Evolutionary conservation across 2,888 invertebrate species (phyloP).

Genomic region (Trachelus troglodyta): DNA sequence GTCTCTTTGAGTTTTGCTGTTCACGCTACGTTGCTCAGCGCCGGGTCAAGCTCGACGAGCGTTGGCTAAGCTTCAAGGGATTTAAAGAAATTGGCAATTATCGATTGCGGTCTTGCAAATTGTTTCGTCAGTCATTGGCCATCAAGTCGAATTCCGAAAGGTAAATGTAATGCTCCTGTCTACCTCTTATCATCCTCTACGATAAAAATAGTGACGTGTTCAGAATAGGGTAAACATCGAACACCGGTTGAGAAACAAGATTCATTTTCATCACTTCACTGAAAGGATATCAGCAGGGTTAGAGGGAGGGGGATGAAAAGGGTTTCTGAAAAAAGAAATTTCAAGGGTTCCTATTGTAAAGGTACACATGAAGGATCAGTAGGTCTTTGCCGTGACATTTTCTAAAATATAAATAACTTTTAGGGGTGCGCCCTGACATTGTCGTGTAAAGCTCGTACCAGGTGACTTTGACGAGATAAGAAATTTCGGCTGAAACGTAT

Average conservation of each 20-base stretch:
- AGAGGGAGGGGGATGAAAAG: background rate
- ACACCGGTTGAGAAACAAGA: background rate
- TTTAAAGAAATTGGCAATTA: constrained; percentile 61
- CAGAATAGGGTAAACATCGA: background rate
- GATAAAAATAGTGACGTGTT: background rate
- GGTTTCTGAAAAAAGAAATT: background rate
- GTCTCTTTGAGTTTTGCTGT: background rate
- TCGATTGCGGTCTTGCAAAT: constrained; percentile 51
- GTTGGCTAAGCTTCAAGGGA: constrained; percentile 44
- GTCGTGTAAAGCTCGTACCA: background rate
- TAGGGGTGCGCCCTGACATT: background rate
- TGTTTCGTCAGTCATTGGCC: constrained; percentile 36
- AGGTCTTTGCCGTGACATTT: background rate
- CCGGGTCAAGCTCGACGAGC: background rate
- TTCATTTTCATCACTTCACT: background rate
- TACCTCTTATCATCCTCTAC: background rate
- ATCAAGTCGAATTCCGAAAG: background rate
- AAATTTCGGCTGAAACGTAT: background rate
- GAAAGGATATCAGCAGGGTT: background rate
- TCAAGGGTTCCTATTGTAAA: background rate
- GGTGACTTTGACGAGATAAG: background rate
- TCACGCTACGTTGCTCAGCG: background rate
- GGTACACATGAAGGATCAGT: background rate
- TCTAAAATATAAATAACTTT: background rate
- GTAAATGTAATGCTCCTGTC: background rate